Evolutionary conservation across 2,888 invertebrate species (phyloP).

Genomic region (Adineta ricciae): DNA sequence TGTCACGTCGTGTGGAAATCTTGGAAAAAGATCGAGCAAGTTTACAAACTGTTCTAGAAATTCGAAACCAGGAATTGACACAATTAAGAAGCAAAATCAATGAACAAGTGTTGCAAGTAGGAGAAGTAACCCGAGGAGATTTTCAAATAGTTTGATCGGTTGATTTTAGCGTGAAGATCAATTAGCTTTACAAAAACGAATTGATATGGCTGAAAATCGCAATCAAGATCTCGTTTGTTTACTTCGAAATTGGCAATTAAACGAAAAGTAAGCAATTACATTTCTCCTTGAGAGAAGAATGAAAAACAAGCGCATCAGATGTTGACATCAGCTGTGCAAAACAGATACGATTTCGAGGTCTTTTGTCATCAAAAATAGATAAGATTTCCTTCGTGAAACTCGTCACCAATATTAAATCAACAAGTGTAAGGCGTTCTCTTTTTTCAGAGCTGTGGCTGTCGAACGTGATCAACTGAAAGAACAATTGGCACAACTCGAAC

Average conservation of each 20-base stretch:
- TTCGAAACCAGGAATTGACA: conserved; percentile 7
- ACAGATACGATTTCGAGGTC: too few relatives aligned
- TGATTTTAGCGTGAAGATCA: neutral
- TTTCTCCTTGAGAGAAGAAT: too few relatives aligned
- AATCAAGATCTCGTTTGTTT: neutral
- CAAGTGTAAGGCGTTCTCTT: neutral
- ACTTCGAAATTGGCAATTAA: neutral
- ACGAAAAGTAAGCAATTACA: neutral
- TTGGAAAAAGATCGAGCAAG: conserved; percentile 22
- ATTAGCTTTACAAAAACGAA: neutral
- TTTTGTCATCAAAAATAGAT: too few relatives aligned
- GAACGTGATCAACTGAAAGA: neutral
- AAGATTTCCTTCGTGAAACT: too few relatives aligned
- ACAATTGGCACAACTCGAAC: neutral
- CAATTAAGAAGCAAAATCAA: neutral
- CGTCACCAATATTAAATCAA: too few relatives aligned
- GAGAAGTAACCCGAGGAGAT: too few relatives aligned
- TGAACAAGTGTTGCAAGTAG: neutral
- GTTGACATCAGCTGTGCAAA: too few relatives aligned
- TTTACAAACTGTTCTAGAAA: conserved; percentile 4
- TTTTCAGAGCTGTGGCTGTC: neutral
- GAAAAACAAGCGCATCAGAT: neutral
- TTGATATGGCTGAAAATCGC: conserved; percentile 11
- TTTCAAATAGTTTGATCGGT: neutral
- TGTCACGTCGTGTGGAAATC: neutral